Evolutionary conservation across 2,113 vertebrate genomes (phyloP).

Genomic region (Nesogale talazaci): DNA sequence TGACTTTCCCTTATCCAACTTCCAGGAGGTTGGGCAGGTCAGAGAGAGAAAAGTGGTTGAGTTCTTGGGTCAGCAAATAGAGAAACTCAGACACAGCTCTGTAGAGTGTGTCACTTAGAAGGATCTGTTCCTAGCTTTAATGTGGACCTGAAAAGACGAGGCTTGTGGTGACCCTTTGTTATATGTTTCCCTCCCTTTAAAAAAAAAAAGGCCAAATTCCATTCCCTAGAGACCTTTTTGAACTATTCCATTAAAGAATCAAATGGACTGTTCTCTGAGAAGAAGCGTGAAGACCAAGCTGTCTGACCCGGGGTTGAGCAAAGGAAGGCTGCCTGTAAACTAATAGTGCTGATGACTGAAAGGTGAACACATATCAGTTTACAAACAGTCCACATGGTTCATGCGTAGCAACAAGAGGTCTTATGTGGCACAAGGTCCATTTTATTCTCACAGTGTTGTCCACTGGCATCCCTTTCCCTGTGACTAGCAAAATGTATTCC

Average conservation of each 20-base stretch:
- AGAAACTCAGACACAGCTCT: too few species aligned
- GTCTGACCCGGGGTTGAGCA: neutral
- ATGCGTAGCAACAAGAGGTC: neutral
- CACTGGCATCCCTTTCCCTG: neutral
- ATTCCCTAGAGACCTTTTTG: neutral
- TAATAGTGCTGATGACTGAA: rapidly evolving
- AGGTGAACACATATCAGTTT: neutral
- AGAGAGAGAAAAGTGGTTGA: neutral
- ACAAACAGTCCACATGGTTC: neutral
- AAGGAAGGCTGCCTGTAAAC: neutral
- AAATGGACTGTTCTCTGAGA: neutral
- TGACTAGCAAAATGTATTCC: neutral
- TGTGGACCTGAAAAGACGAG: neutral
- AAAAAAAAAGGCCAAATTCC: neutral
- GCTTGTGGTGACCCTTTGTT: neutral
- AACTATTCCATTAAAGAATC: neutral
- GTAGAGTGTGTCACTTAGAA: neutral
- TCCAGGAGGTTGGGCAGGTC: too few species aligned
- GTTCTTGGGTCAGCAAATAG: rapidly evolving
- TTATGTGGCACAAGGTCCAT: neutral
- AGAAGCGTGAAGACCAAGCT: neutral
- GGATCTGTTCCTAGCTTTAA: neutral
- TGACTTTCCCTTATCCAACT: neutral
- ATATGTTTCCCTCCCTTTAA: neutral
- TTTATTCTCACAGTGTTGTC: neutral